phyloP scores from a whole-genome alignment of 2,797 vertebrate genomes.

The Brotula barbata region DNA sequence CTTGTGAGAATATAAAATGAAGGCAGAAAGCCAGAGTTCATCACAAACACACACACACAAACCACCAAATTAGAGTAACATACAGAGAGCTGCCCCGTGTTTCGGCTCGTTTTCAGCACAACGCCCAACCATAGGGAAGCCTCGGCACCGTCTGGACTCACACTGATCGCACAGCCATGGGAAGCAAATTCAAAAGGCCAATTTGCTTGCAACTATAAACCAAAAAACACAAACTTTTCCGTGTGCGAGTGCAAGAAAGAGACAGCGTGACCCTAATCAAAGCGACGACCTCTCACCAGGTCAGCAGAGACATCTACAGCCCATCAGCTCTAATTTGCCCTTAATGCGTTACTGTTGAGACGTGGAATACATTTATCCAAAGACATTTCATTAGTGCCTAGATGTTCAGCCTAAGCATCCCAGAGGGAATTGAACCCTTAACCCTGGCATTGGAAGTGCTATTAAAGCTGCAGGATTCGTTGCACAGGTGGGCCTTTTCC shows the following conservation, averaged over 20 bases:
- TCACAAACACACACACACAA: conserved; percentile 2
- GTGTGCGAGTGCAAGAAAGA: conserved; percentile 2
- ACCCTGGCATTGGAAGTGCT: neutral
- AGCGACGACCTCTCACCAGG: conserved; percentile 33
- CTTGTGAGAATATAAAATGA: conserved; percentile 41
- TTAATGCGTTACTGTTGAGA: conserved; percentile 14
- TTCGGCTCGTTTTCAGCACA: conserved; percentile 63
- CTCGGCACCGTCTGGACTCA: conserved; percentile 52
- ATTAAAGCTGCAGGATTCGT: neutral
- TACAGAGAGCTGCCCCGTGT: conserved; percentile 35
- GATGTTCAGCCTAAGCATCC: conserved; percentile 1
- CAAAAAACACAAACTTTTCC: conserved; percentile 46
- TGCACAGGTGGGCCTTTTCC: neutral
- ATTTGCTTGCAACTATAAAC: conserved; percentile 51
- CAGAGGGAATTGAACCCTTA: neutral
- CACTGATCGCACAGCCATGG: conserved; percentile 44
- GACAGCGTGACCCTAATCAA: conserved; percentile 26
- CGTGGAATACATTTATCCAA: conserved; percentile 25
- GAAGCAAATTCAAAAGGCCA: conserved; percentile 56
- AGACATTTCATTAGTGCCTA: conserved; percentile 6
- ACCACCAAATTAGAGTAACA: conserved; percentile 6
- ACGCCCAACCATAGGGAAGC: conserved; percentile 53
- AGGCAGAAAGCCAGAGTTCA: conserved; percentile 27
- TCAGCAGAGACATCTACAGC: conserved; percentile 28
- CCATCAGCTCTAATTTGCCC: conserved; percentile 38